These are phyloP conservation scores for Silvanus unidentatus DNA, from an alignment of 2,888 invertebrate genomes.

Conservation along the genomic window DNA sequence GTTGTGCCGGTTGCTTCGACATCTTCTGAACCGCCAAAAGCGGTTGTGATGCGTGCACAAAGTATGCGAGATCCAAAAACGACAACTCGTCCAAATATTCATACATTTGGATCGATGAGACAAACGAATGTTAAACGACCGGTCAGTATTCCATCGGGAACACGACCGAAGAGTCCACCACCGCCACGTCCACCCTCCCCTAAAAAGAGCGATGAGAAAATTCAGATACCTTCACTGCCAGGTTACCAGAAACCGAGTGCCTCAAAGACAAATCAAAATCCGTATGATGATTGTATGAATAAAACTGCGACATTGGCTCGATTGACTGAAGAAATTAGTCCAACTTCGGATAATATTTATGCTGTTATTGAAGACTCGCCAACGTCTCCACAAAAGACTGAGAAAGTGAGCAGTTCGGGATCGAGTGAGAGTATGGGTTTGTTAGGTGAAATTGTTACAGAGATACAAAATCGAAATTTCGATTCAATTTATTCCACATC, in stretches of 20 bases:
- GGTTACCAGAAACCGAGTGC: constrained; percentile 49
- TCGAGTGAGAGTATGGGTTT: constrained; percentile 69
- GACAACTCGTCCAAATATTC: constrained; percentile 53
- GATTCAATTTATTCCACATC: constrained; percentile 83
- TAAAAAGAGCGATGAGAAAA: constrained; percentile 19
- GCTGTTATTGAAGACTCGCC: constrained; percentile 80
- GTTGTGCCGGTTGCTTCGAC: constrained; percentile 59
- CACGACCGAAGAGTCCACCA: constrained; percentile 69
- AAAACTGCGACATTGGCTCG: constrained; percentile 57
- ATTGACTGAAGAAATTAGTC: constrained; percentile 56
- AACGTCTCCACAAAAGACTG: constrained; percentile 34
- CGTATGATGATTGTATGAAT: constrained; percentile 76
- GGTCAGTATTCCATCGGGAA: constrained; percentile 62
- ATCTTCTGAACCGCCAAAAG: constrained; percentile 44
- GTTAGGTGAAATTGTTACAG: constrained; percentile 79
- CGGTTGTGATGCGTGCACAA: constrained; percentile 70
- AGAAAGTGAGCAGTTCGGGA: constrained; percentile 44
- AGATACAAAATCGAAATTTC: constrained; percentile 79
- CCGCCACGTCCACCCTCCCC: constrained; percentile 59
- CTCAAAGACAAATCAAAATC: constrained; percentile 35
- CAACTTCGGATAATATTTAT: constrained; percentile 70
- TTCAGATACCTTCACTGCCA: constrained; percentile 50
- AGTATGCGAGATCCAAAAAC: constrained; percentile 65
- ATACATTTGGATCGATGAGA: constrained; percentile 79
- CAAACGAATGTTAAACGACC: constrained; percentile 65